phyloP scores from a whole-genome alignment of 1,140 invertebrate genomes.

The Formica exsecta region DNA sequence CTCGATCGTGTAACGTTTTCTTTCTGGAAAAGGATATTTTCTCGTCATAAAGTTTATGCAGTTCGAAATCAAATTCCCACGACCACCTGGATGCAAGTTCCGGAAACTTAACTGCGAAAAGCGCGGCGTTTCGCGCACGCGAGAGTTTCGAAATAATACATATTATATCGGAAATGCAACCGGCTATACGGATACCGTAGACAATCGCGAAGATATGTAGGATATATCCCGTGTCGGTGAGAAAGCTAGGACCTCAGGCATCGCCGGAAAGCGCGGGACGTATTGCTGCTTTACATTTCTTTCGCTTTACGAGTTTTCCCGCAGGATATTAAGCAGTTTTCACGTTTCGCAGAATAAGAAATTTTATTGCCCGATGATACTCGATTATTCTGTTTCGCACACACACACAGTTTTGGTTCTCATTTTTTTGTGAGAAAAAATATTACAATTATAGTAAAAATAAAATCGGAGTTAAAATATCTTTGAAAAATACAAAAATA shows the following conservation, averaged over 20 bases:
- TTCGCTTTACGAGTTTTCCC: conserved; percentile 40
- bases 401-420: not conserved
- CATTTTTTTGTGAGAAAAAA: not conserved
- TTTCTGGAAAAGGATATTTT: conserved; percentile 4
- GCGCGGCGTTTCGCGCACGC: not conserved
- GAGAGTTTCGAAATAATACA: conserved; percentile 37
- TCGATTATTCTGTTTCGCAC: conserved; percentile 33
- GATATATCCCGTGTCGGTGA: not conserved
- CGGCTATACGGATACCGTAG: too few species aligned
- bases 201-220: not conserved
- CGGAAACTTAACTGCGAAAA: conserved; percentile 30
- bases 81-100: conserved; percentile 26
- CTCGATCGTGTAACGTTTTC: not conserved
- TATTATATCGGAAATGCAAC: conserved; percentile 35
- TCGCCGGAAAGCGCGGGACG: not conserved
- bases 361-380: not conserved
- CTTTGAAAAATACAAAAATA: not conserved
- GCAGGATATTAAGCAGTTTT: conserved; percentile 31
- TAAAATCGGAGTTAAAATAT: not conserved
- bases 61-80: conserved; percentile 43
- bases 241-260: not conserved
- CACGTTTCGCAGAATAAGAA: not conserved
- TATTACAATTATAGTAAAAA: conserved; percentile 2
- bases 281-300: conserved; percentile 16
- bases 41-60: not conserved